phyloP scores from a whole-genome alignment of 2,888 invertebrate species.

The Loripinus fragilis region DNA sequence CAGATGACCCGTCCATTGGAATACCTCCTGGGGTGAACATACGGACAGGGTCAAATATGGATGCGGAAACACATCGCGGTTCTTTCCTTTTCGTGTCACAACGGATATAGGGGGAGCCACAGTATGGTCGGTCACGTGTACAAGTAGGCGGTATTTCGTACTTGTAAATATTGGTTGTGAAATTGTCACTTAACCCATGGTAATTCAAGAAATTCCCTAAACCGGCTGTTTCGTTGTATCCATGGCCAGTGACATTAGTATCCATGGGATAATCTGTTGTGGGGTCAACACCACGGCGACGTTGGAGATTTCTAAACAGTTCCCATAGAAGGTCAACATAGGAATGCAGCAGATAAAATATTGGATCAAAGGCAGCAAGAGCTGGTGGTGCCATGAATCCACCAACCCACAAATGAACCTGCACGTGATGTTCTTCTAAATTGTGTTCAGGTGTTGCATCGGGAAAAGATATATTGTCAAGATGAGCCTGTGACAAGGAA shows the following conservation, averaged over 20 bases:
- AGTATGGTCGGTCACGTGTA: slow-evolving; percentile 45
- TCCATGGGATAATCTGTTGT: slow-evolving; percentile 60
- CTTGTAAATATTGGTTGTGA: slow-evolving; percentile 62
- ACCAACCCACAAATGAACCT: slow-evolving; percentile 79
- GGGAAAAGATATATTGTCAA: slow-evolving; percentile 59
- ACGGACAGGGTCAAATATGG: slow-evolving; percentile 56
- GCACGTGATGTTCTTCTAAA: slow-evolving; percentile 72
- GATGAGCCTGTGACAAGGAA: slow-evolving; percentile 48
- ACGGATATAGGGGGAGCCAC: slow-evolving; percentile 57
- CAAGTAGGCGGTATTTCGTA: slow-evolving; percentile 65
- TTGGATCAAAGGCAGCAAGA: slow-evolving; percentile 81
- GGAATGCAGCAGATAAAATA: slow-evolving; percentile 81
- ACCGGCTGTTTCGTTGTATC: slow-evolving; percentile 54
- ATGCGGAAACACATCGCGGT: slow-evolving; percentile 61
- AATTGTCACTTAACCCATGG: slow-evolving; percentile 66
- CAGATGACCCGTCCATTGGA: slow-evolving; percentile 49
- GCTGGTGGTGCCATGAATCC: slow-evolving; percentile 79
- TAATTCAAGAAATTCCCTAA: slow-evolving; percentile 57
- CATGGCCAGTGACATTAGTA: slow-evolving; percentile 55
- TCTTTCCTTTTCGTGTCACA: slow-evolving; percentile 57
- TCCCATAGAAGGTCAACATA: slow-evolving; percentile 82
- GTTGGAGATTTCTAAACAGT: slow-evolving; percentile 63
- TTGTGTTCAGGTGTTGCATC: slow-evolving; percentile 64
- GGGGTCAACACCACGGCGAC: slow-evolving; percentile 55
- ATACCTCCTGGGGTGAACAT: slow-evolving; percentile 39